Evolutionary conservation across 2,113 vertebrate genomes (phyloP).

Genomic region (Bufo gargarizans): DNA sequence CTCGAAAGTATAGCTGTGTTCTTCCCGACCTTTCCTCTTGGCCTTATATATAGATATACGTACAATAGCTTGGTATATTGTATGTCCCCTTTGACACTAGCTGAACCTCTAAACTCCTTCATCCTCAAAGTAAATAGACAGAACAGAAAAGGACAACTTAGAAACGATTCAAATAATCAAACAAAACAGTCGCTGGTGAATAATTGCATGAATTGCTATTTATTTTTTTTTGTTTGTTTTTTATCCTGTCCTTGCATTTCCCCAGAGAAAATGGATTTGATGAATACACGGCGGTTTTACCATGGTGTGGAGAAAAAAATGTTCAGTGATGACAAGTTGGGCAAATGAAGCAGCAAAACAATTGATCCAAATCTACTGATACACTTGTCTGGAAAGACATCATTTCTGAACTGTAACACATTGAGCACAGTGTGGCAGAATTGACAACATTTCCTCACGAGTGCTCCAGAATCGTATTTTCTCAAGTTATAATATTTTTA

Average conservation of each 20-base stretch:
- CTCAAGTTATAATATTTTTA: background rate
- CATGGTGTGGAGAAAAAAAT: slow-evolving; percentile 34
- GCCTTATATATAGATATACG: too few species aligned
- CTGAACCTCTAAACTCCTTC: background rate
- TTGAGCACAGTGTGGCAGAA: slow-evolving; percentile 21
- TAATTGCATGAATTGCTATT: slow-evolving; percentile 22
- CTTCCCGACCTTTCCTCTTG: too few species aligned
- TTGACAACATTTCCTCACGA: background rate
- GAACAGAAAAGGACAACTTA: slow-evolving; percentile 5
- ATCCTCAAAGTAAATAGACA: background rate
- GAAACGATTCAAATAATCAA: slow-evolving; percentile 25
- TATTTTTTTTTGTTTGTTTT: background rate
- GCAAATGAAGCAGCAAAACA: slow-evolving; percentile 53
- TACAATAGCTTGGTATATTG: background rate
- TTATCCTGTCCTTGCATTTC: slow-evolving; percentile 45
- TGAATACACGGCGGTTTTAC: slow-evolving; percentile 43
- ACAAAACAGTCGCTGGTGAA: slow-evolving; percentile 19
- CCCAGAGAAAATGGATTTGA: slow-evolving; percentile 40
- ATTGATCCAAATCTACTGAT: slow-evolving; percentile 52
- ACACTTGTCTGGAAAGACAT: slow-evolving; percentile 43
- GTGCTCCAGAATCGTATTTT: background rate
- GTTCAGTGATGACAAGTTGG: slow-evolving; percentile 43
- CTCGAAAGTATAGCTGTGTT: background rate
- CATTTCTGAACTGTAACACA: slow-evolving; percentile 31
- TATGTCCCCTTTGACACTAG: background rate